Evolutionary conservation across 2,888 invertebrate species (phyloP).

Genomic region (Tuberolachnus salignus): DNA sequence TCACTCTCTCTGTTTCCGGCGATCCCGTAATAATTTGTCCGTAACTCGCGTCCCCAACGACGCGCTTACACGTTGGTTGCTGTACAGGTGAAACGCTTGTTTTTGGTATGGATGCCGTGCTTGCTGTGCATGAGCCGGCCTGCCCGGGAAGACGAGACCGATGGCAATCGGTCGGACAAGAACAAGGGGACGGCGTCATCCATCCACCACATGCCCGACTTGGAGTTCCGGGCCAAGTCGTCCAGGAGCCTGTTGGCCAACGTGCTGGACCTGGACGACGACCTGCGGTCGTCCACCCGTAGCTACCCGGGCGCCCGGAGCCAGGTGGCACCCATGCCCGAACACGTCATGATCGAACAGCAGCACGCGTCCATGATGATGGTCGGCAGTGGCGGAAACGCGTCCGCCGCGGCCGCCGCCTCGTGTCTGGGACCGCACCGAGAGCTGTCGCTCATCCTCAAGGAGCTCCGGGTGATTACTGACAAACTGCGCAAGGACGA

Average conservation of each 20-base stretch:
- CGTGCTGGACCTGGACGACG: slow-evolving; percentile 96
- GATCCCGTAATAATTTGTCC: no score
- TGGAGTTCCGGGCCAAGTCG: slow-evolving; percentile 87
- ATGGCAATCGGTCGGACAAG: slow-evolving; percentile 67
- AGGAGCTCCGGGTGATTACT: slow-evolving; percentile 92
- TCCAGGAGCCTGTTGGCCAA: slow-evolving; percentile 95
- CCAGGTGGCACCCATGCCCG: slow-evolving; percentile 63
- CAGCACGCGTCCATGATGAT: slow-evolving; percentile 61
- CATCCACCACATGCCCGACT: slow-evolving; percentile 73
- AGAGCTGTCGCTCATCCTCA: slow-evolving; percentile 92
- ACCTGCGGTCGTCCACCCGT: slow-evolving; percentile 71
- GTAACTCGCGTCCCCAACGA: no score
- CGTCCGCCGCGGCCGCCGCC: slow-evolving; percentile 69
- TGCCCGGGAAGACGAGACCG: slow-evolving; percentile 64
- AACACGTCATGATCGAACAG: slow-evolving; percentile 58
- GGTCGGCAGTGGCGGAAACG: slow-evolving; percentile 68
- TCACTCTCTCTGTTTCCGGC: no score
- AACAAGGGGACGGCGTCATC: slow-evolving; percentile 65
- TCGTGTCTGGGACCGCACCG: slow-evolving; percentile 90
- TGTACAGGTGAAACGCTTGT: slow-evolving; percentile 82
- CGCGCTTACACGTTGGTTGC: background rate
- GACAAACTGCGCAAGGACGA: slow-evolving; percentile 94
- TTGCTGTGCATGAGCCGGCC: slow-evolving; percentile 91
- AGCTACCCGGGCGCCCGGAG: slow-evolving; percentile 58
- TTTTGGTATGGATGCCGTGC: slow-evolving; percentile 97